Base-by-base conservation (phyloP, 2,113 vertebrate species). In the Corythaixoides concolor region DNA sequence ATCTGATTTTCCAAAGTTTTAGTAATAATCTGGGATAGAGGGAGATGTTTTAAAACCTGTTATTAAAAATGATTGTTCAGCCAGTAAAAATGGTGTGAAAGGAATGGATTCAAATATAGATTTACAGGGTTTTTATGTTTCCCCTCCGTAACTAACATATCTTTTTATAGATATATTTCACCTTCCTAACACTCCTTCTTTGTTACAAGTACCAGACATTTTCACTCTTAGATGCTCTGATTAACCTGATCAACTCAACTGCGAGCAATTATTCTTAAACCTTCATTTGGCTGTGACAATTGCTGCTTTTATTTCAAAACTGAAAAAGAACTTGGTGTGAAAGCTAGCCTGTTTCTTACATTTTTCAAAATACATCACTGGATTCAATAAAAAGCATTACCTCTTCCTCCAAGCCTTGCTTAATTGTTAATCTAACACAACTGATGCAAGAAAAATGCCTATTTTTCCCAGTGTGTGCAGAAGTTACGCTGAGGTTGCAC, bases 71-170 rank as follows among this genome's bases (percentile, higher is more conserved):
- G 3, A 37, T 37, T 45, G 15, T 37, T 73, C 50, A 73, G 75
- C 21, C 75, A 85, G 53, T 68, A 88, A 73, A 85, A 88, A 68
- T 35, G 87, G 83, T 72, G 74, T 69, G 79, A 93, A 85, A 85
- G 27, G 66, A 85, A 60, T 1, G 30, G 79, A 80, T 75, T 85
- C 67, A 80, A 85, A 85, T 11, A 11, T 3, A 62, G 66, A 93
- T 83, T 96, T 92, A 41, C 89, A 78, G 50, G 3, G 15, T 53
- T 89, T 90, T 94, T 59, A 85, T 89, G 70, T 83, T 91, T 94
- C 94, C 94, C 66, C 45, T 82, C 85, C 76, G 1, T 74, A 78
- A 88, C 75, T 74, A 56, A 63, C 21, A 0, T 50, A 28, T 50
- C 55, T 56, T 94, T 93, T 76, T 27, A 88, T 22, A 86, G 88